Evolutionary conservation across 2,888 invertebrate species (phyloP), one percentile per base, ranked within the genome.

Genomic region (Theodoxus fluviatilis): DNA sequence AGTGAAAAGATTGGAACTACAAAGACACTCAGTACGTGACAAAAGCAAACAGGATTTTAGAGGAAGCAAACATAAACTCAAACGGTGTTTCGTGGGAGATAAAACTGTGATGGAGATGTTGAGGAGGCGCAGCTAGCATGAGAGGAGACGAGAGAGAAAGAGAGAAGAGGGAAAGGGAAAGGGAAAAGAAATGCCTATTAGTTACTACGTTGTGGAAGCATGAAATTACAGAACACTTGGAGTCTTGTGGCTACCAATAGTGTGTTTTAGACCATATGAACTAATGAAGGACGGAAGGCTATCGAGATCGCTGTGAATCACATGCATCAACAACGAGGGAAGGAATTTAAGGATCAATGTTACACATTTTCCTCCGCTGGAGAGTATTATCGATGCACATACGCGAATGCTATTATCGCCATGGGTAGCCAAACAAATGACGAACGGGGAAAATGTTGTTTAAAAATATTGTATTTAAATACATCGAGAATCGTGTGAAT

Each of bases 161-260:
- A 55, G 22, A 55, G 55, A 55, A 22, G 33, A 61, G 61, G 33
- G 33, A 61, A 33, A 61, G 33, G 33, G 61, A 61, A n/a, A 61
- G 33, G 33, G 61, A 61, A 33, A 33, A 6, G 22, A n/a, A n/a
- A 33, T 12, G 33, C 25, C 15, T 7, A 31, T 31, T 9, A 12
- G 18, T 43, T 43, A 12, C 18, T 43, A 9, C 18, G 9, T 43
- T 43, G 9, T 43, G 43, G 9, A 43, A n/a, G 9, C 9, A 43
- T 15, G 18, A 43, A 9, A 12, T 15, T 12, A 12, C 43, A 12
- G 43, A 43, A 43, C 18, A 9, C 18, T 43, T 12, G 18, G 43
- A 43, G 43, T 15, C 18, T 15, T 43, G 9, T 9, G 9, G 43
- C 9, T 43, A 12, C 43, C 9, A 43, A 43, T 43, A 43, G 18